Percentiles rank a stretch among this genome's conserved stretches.
Conservation (phyloP, 2,888 invertebrate species). For the Euplagia quadripunctaria region DNA sequence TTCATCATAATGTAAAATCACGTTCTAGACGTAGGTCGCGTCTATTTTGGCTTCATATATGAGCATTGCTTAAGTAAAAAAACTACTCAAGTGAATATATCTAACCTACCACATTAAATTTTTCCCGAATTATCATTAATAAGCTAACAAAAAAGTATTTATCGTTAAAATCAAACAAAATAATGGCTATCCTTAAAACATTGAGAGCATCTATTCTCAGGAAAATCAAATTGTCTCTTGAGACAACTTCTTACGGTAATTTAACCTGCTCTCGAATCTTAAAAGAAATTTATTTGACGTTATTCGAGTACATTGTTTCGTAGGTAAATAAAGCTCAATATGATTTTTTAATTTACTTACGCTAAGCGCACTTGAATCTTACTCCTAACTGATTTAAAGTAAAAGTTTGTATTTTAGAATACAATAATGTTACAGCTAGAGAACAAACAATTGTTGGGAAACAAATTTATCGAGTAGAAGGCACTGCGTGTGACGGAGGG, state of each 20-base stretch:
- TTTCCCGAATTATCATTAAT: not conserved
- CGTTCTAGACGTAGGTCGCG: too few relatives aligned
- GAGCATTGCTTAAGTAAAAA: too few relatives aligned
- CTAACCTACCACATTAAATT: too few relatives aligned
- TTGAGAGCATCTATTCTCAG: slow-evolving; percentile 28
- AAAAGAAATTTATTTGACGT: slow-evolving; percentile 9
- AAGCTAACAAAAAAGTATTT: not conserved
- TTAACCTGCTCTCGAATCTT: slow-evolving; percentile 7
- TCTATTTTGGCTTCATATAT: too few relatives aligned
- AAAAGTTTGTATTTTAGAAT: too few relatives aligned
- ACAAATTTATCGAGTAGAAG: too few relatives aligned
- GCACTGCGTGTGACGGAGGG: too few relatives aligned
- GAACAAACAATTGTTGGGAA: too few relatives aligned
- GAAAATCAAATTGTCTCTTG: slow-evolving; percentile 1
- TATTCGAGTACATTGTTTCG: not conserved
- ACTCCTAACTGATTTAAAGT: too few relatives aligned
- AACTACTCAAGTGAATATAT: too few relatives aligned
- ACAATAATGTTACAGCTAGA: too few relatives aligned
- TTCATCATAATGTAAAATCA: too few relatives aligned
- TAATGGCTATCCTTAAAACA: slow-evolving; percentile 23
- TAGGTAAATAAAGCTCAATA: not conserved
- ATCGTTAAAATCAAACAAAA: slow-evolving; percentile 4
- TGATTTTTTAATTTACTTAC: not conserved
- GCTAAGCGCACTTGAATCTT: not conserved
- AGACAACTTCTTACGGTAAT: slow-evolving; percentile 3